phyloP scores from a whole-genome alignment of 2,888 invertebrate genomes.

The Cheilosia urbana region DNA sequence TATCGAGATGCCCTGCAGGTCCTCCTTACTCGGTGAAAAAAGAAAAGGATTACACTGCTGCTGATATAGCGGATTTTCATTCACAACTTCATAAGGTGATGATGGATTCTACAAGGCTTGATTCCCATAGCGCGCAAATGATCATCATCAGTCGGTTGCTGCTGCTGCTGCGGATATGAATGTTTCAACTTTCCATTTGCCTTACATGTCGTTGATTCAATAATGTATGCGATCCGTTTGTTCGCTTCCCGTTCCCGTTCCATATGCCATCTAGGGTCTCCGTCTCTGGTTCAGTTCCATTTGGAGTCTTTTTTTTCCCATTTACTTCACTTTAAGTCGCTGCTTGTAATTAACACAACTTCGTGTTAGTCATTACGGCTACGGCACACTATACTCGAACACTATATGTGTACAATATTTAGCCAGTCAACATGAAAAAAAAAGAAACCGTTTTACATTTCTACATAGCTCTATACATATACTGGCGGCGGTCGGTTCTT shows the following conservation, averaged over 20 bases:
- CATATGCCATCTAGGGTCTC: constrained; percentile 70
- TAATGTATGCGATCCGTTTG: constrained; percentile 55
- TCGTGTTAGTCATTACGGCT: constrained; percentile 74
- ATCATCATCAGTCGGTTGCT: constrained; percentile 1
- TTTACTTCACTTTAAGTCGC: constrained; percentile 50
- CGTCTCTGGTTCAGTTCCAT: constrained; percentile 68
- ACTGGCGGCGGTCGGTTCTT: constrained; percentile 56
- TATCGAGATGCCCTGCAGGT: background rate
- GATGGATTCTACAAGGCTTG: constrained; percentile 39
- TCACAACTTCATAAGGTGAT: constrained; percentile 64
- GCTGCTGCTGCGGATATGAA: constrained; percentile 48
- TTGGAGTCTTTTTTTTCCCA: constrained; percentile 47
- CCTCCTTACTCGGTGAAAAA: background rate
- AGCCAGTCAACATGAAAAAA: constrained; percentile 67
- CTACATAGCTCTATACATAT: constrained; percentile 25
- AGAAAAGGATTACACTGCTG: background rate
- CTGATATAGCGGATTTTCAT: constrained; percentile 44
- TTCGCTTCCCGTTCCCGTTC: constrained; percentile 63
- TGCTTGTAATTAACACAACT: constrained; percentile 76
- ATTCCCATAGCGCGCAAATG: constrained; percentile 53
- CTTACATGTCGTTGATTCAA: constrained; percentile 67
- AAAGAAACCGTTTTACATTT: constrained; percentile 73
- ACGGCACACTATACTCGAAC: constrained; percentile 59
- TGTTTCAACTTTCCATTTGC: constrained; percentile 70
- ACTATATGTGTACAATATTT: constrained; percentile 63